phyloP scores from a whole-genome alignment of 2,888 invertebrate species.

The Encarsia formosa region DNA sequence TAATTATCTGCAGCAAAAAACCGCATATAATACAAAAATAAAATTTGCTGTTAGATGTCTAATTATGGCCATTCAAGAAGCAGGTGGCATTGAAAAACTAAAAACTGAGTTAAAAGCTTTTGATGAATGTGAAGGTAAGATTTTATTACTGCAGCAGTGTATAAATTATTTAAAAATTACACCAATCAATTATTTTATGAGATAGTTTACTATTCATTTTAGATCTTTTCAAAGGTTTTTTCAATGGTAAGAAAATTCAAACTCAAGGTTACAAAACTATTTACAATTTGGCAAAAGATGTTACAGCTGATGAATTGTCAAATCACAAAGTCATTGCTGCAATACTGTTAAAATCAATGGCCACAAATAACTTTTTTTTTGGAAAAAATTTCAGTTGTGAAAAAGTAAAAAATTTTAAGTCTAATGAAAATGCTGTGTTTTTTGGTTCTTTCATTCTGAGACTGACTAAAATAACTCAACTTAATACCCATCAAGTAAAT shows the following conservation, averaged over 20 bases:
- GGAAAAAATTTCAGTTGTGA: not conserved
- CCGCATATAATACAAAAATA: not conserved
- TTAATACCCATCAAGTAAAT: constrained; percentile 6
- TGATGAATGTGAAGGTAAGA: constrained; percentile 3
- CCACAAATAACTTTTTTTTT: constrained; percentile 1
- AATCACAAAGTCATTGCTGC: not conserved
- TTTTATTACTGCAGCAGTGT: too few relatives aligned
- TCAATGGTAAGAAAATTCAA: not conserved
- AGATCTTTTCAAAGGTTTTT: constrained; percentile 5
- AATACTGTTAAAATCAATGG: not conserved
- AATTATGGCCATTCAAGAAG: constrained; percentile 7
- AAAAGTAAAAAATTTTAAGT: not conserved
- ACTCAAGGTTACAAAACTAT: constrained; percentile 5
- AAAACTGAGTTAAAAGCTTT: constrained; percentile 2
- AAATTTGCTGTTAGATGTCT: constrained; percentile 2
- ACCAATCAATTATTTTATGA: too few relatives aligned
- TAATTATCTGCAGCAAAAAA: not conserved
- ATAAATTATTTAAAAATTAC: too few relatives aligned
- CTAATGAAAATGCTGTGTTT: constrained; percentile 5
- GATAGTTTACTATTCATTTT: not conserved
- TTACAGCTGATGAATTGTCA: not conserved
- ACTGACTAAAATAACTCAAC: not conserved
- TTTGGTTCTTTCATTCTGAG: constrained; percentile 5
- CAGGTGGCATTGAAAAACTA: constrained; percentile 6
- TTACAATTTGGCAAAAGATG: not conserved